phyloP scores from a whole-genome alignment of 2,797 vertebrate genomes.

The Tokudaia muenninki region DNA sequence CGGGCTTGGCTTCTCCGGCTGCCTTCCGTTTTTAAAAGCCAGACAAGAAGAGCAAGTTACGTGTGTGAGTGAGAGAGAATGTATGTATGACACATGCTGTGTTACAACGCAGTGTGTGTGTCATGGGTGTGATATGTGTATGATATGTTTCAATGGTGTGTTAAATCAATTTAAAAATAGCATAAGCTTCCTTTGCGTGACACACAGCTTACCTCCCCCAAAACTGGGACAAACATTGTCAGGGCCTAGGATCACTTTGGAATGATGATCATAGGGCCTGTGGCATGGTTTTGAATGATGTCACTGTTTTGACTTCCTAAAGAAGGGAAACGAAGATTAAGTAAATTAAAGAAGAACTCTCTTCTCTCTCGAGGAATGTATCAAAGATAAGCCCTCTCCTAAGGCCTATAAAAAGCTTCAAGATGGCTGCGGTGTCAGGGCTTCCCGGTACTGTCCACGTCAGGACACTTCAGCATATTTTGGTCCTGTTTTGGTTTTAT shows the following conservation, averaged over 20 bases:
- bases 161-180: constrained; percentile 81
- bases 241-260: neutral
- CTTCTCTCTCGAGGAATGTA: constrained; percentile 22
- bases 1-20: constrained; percentile 48
- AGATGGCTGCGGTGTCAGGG: neutral
- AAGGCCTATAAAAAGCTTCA: neutral
- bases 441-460: neutral
- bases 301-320: constrained; percentile 79
- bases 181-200: constrained; percentile 65
- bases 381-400: neutral
- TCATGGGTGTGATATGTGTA: constrained; percentile 79
- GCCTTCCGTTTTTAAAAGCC: constrained; percentile 76
- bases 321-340: constrained; percentile 82
- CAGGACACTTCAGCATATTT: neutral
- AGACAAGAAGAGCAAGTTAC: constrained; percentile 74
- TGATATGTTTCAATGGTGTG: constrained; percentile 74
- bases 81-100: constrained; percentile 80
- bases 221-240: constrained; percentile 35
- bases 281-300: constrained; percentile 77
- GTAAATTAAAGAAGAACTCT: neutral
- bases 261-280: constrained; percentile 65
- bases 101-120: constrained; percentile 72
- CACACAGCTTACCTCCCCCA: constrained; percentile 52
- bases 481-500: neutral
- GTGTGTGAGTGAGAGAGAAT: constrained; percentile 78